Base-by-base conservation (phyloP, 2,113 vertebrate species). In the Charina bottae region DNA sequence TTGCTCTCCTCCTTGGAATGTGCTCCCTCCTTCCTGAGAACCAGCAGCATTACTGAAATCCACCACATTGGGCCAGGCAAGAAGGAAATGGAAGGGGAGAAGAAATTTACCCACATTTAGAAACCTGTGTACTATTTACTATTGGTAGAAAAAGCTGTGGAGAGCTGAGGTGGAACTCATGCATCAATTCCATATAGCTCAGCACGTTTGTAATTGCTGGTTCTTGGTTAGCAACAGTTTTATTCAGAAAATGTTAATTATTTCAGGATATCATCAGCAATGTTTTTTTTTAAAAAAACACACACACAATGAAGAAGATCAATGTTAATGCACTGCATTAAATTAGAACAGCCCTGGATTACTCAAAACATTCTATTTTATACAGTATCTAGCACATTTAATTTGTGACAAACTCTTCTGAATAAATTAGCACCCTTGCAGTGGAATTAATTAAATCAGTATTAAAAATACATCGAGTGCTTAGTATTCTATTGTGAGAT, bases 391-490 rank as follows among this genome's bases (percentile, higher is more conserved):
- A 90, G 88, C 85, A 56, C 54, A 90, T 54, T 91, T 91, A 95
- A 92, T 93, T 95, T 58, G 91, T 89, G 68, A 12, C 42, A 72
- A 83, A 49, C n/a, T 83, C 58, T 93, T 93, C 94, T 85, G 90
- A 96, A 95, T 95, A 95, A 90, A 95, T 96, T 85, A 95, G 26
- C 92, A 89, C 56, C 90, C 46, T 10, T 56, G 53, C 64, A 95
- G 78, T 88, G 92, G 92, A 95, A 96, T 94, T 97, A 96, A 96
- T 96, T 95, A 94, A 96, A 94, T 87, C 55, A 91, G 53, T 55
- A 93, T 95, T 87, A 96, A 78, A 96, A 93, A 95, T 91, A 93
- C 89, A 93, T 96, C 49, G 62, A 19, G 93, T 95, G 85, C 87
- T 97, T 95, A 94, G 88, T 93, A 96, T 94, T 95, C 94, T 90